Base-by-base conservation (phyloP, 2,888 invertebrate species). In the Dryococelus australis region DNA sequence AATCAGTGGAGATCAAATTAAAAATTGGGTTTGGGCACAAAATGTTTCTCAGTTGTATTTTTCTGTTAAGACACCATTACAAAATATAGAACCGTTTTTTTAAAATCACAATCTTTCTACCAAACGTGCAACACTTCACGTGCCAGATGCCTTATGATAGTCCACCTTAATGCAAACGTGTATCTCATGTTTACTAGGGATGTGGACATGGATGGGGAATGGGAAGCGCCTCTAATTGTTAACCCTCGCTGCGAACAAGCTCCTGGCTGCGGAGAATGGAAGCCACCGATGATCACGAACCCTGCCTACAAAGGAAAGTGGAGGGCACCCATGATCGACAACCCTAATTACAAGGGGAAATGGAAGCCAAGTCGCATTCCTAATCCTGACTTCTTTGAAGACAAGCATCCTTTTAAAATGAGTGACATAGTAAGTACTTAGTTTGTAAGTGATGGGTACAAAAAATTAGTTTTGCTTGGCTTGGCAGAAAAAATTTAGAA, bases 121-220 rank as follows among this genome's bases (percentile, higher is more conserved):
- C 35, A 35, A 35, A 35, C 35, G 35, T 35, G 35, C 35, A 35
- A 35, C 35, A 35, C 35, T 35, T 35, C 1, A 35, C 35, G 35
- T 35, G 35, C 35, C 35, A 35, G 35, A 35, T 4, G 1, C 35
- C 35, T 35, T 35, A 35, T 3, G 35, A 35, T 47, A 8, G 12
- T 47, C 16, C 47, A 47, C 5, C 16, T 47, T 47, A 16, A 5
- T 5, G 47, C 47, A 47, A 13, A 16, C 12, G 47, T 47, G 47
- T 47, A 16, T 47, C 47, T 13, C 47, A 47, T 47, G 2, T 47
- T 3, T 47, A 47, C 12, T 89, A 94, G 94, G 99, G 99, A 99
- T 92, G 95, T 96, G 27, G 99, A 99, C 90, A 99, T 99, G 96
- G 99, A 99, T 93, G 99, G 99, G 0, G 97, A 97, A 91, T 99